Evolutionary conservation across 2,888 invertebrate species (phyloP).

Genomic region (Phrixothrix hirtus): DNA sequence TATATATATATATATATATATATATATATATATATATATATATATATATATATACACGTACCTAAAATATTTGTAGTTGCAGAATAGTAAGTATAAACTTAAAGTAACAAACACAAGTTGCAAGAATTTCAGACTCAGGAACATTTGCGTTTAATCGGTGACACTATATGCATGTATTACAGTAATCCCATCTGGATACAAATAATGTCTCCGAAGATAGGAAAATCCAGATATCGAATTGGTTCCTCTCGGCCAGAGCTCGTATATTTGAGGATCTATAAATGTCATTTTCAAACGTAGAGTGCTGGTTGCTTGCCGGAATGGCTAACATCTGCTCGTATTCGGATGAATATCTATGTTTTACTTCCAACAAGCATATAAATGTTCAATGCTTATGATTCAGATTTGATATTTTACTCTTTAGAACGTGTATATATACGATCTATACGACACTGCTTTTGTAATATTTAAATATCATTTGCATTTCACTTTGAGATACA

Average conservation of each 20-base stretch:
- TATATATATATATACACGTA: too few relatives aligned
- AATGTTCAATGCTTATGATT: conserved; percentile 27
- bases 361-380: conserved; percentile 29
- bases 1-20: too few relatives aligned
- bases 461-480: background rate
- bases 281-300: conserved; percentile 33
- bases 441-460: conserved; percentile 1
- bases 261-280: conserved; percentile 33
- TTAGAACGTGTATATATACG: conserved; percentile 19
- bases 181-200: conserved; percentile 29
- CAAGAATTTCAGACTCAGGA: background rate
- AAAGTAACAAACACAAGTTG: background rate
- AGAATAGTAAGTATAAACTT: background rate
- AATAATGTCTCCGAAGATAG: conserved; percentile 35
- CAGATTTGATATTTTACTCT: conserved; percentile 28
- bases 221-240: conserved; percentile 34
- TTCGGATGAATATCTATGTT: conserved; percentile 33
- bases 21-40: too few relatives aligned
- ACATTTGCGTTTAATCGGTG: conserved; percentile 11
- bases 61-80: too few relatives aligned
- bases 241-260: conserved; percentile 31
- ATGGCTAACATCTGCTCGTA: conserved; percentile 33
- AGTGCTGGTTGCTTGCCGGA: conserved; percentile 28
- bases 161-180: conserved; percentile 17
- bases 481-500: background rate